Conservation (phyloP, 2,113 vertebrate species). For the Holacanthus passer region DNA sequence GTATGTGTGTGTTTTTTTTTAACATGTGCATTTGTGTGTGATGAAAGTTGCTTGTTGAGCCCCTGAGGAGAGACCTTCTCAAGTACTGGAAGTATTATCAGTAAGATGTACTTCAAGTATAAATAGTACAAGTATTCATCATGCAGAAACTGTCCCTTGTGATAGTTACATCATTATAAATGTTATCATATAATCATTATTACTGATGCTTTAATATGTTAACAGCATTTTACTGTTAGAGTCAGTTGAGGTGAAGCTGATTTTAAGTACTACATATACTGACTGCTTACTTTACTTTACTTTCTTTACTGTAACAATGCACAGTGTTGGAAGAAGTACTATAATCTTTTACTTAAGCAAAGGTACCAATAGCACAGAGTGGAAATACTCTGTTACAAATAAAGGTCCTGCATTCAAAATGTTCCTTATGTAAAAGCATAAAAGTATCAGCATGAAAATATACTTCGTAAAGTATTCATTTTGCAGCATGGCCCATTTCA, state of each 20-base stretch:
- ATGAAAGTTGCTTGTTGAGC: constrained; percentile 2
- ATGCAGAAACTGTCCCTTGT: not conserved
- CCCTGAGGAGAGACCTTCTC: not conserved
- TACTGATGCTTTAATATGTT: not conserved
- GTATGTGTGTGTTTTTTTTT: not conserved
- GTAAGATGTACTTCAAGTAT: not conserved
- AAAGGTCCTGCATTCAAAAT: no score
- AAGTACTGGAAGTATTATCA: not conserved
- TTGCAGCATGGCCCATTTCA: not conserved
- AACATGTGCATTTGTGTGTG: not conserved
- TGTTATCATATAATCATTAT: not conserved
- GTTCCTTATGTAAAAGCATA: not conserved
- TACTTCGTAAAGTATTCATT: not conserved
- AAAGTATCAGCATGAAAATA: not conserved
- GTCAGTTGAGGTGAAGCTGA: not conserved
- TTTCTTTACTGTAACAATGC: not conserved
- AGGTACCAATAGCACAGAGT: no score
- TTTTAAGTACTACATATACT: not conserved
- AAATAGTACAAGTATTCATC: not conserved
- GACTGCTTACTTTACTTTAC: not conserved
- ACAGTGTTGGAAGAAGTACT: not conserved
- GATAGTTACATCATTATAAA: not conserved
- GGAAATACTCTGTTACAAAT: no score
- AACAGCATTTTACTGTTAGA: not conserved
- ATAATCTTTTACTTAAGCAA: not conserved